Conservation (phyloP, 2,888 invertebrate genomes). For the Eupelmus urozonus region DNA sequence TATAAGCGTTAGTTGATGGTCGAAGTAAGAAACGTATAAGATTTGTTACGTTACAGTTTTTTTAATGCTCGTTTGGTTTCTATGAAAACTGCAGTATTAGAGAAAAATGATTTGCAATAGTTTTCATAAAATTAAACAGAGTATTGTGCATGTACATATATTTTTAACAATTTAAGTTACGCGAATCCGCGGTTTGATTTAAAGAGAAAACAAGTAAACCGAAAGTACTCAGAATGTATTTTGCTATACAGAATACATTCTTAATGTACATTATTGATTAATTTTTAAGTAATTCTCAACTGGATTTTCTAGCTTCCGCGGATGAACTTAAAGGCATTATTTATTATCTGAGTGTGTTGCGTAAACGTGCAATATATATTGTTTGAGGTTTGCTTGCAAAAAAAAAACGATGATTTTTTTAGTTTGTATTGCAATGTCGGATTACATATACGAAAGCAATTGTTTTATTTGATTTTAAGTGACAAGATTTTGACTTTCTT, state of each 20-base stretch:
- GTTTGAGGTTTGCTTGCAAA: slow-evolving; percentile 34
- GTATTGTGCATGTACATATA: too few relatives aligned
- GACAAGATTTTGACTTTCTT: slow-evolving; percentile 32
- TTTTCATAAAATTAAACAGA: too few relatives aligned
- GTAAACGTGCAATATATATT: slow-evolving; percentile 59
- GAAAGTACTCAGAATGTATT: too few relatives aligned
- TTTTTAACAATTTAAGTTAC: too few relatives aligned
- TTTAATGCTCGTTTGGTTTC: too few relatives aligned
- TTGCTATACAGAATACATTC: too few relatives aligned
- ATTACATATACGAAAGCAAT: slow-evolving; percentile 11
- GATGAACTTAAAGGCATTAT: slow-evolving; percentile 42
- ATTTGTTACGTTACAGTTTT: too few relatives aligned
- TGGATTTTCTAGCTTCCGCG: slow-evolving; percentile 28
- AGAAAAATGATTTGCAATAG: too few relatives aligned
- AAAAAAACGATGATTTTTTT: slow-evolving; percentile 46
- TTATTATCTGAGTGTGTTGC: slow-evolving; percentile 54
- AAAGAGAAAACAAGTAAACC: not conserved
- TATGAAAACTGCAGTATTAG: too few relatives aligned
- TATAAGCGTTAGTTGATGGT: too few relatives aligned
- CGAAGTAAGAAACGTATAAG: too few relatives aligned
- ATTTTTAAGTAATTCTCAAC: slow-evolving; percentile 31
- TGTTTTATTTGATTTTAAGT: slow-evolving; percentile 39
- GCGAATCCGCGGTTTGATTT: too few relatives aligned
- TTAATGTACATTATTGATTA: slow-evolving; percentile 15
- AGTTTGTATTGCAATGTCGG: slow-evolving; percentile 25